A percentile compares a stretch with the other conserved stretches of the same genome.
Evolutionary conservation across 2,113 vertebrate genomes (phyloP).

Genomic region (Gavia stellata): DNA sequence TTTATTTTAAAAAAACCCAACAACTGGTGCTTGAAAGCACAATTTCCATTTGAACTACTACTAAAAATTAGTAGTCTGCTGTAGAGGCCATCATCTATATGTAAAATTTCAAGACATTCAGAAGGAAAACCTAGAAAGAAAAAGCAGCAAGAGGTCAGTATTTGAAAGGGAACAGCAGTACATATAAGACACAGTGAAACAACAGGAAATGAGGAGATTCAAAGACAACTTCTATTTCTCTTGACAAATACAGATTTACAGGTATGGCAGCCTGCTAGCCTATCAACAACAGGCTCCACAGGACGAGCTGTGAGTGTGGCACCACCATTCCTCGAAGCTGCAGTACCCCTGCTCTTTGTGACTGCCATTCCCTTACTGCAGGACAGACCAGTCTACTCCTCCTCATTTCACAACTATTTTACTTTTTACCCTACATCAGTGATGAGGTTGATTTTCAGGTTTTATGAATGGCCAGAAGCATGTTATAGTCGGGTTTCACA

Average conservation of each 20-base stretch:
- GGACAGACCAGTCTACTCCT: neutral
- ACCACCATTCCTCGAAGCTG: fast-evolving
- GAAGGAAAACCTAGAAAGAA: neutral
- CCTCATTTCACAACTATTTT: neutral
- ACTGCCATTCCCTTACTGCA: neutral
- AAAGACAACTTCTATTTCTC: neutral
- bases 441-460: neutral
- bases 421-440: neutral
- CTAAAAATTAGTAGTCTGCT: neutral
- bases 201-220: neutral
- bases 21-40: neutral
- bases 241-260: neutral
- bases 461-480: neutral
- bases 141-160: neutral
- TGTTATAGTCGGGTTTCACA: neutral
- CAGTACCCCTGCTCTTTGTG: neutral
- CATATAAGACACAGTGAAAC: neutral
- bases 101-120: neutral
- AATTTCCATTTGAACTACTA: neutral
- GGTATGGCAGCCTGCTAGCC: neutral
- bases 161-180: neutral
- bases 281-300: neutral
- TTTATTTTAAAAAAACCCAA: neutral
- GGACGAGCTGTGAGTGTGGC: neutral
- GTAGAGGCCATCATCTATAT: neutral